Percentiles rank a stretch among this genome's conserved stretches.
phyloP scores from a whole-genome alignment of 2,113 vertebrate species.

The Gopherus evgoodei region DNA sequence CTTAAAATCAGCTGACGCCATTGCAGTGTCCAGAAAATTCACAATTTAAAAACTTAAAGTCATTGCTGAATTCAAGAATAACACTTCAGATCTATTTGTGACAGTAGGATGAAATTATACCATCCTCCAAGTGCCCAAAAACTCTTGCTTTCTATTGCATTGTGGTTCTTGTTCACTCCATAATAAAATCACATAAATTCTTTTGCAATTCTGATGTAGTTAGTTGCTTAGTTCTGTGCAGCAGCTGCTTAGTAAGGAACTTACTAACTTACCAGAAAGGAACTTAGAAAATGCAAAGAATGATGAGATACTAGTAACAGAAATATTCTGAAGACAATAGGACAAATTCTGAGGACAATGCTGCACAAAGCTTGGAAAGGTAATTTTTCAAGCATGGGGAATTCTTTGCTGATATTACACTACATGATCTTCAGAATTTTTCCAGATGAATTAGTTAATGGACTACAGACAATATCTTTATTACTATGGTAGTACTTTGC shows the following conservation, averaged over 20 bases:
- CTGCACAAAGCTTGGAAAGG: slow-evolving; percentile 36
- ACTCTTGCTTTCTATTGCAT: slow-evolving; percentile 18
- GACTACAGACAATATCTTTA: slow-evolving; percentile 25
- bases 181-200: slow-evolving; percentile 33
- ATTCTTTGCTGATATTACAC: slow-evolving; percentile 41
- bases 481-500: slow-evolving; percentile 38
- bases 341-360: neutral
- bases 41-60: neutral
- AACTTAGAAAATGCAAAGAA: slow-evolving; percentile 14
- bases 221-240: slow-evolving; percentile 43
- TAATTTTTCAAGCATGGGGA: slow-evolving; percentile 31
- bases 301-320: slow-evolving; percentile 43
- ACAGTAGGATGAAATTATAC: slow-evolving; percentile 42
- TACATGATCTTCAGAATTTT: neutral
- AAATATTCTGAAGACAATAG: slow-evolving; percentile 46
- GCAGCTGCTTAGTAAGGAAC: slow-evolving; percentile 13
- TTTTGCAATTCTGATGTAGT: slow-evolving; percentile 51
- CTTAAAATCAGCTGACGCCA: neutral
- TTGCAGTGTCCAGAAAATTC: neutral
- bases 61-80: slow-evolving; percentile 36
- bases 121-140: slow-evolving; percentile 12
- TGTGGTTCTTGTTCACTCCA: slow-evolving; percentile 29
- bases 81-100: slow-evolving; percentile 5
- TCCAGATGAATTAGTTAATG: slow-evolving; percentile 41
- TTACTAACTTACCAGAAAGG: neutral